Evolutionary conservation across 92 coral and sea anemone genomes (phyloP).

Genomic region (Parazoanthus swiftii): DNA sequence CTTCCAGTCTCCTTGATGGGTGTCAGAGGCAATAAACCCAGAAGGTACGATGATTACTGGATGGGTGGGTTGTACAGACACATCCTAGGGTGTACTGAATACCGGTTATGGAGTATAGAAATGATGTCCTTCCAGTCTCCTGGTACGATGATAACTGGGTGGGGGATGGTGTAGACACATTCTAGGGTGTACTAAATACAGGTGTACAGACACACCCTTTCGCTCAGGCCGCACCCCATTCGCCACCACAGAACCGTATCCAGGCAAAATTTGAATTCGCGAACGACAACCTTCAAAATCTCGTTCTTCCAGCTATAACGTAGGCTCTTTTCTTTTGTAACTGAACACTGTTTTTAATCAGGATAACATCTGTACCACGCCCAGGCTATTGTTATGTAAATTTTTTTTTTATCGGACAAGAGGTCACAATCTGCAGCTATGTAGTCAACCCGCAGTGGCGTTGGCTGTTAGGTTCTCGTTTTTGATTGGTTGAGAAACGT

Average conservation of each 20-base stretch:
- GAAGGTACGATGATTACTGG: slow-evolving; percentile 51
- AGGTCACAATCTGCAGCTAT: background rate
- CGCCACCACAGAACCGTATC: no score
- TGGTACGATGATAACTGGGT: slow-evolving; percentile 40
- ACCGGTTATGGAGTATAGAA: slow-evolving; percentile 93
- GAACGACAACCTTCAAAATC: no score
- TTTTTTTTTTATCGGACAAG: background rate
- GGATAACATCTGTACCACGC: no score
- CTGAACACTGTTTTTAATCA: no score
- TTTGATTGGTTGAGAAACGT: background rate
- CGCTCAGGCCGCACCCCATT: no score
- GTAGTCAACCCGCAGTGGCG: background rate
- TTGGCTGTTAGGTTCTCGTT: background rate
- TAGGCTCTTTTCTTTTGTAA: no score
- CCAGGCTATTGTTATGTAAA: no score
- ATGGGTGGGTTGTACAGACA: background rate
- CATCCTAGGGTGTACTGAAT: slow-evolving; percentile 71
- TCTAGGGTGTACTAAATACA: no score
- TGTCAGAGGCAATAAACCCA: slow-evolving; percentile 95
- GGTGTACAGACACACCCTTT: no score
- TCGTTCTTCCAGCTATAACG: no score
- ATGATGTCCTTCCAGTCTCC: slow-evolving; percentile 83
- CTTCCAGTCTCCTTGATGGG: slow-evolving; percentile 89
- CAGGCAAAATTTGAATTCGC: no score
- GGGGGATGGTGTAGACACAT: background rate